These are phyloP conservation scores for Phrynosoma platyrhinos DNA, from an alignment of 2,113 vertebrate species.

Conservation along the genomic window DNA sequence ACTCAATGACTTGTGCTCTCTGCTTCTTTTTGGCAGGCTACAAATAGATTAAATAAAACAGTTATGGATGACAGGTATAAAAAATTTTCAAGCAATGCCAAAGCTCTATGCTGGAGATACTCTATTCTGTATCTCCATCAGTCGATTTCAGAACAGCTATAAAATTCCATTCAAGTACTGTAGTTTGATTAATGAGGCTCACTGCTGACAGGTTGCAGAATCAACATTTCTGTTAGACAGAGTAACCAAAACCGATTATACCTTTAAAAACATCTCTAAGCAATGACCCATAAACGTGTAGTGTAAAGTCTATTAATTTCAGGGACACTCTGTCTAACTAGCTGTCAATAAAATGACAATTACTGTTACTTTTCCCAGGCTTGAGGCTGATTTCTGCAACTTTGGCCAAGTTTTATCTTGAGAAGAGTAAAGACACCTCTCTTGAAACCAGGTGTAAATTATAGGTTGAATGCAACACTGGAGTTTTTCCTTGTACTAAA, in stretches of 20 bases:
- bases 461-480: not conserved
- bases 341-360: constrained; percentile 11
- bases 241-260: not conserved
- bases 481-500: not conserved
- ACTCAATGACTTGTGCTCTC: constrained; percentile 91
- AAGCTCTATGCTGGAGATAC: not conserved
- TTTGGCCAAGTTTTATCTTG: not conserved
- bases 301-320: constrained; percentile 3
- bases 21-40: constrained; percentile 96
- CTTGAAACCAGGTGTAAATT: not conserved
- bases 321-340: not conserved
- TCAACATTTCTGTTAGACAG: constrained; percentile 29
- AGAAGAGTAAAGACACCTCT: not conserved
- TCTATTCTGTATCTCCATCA: not conserved
- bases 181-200: constrained; percentile 30
- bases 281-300: not conserved
- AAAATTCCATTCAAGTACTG: constrained; percentile 26
- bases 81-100: not conserved
- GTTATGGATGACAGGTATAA: constrained; percentile 2
- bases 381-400: not conserved
- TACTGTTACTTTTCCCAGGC: constrained; percentile 35
- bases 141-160: constrained; percentile 1
- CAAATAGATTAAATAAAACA: constrained; percentile 40
- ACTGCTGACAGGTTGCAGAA: constrained; percentile 41
- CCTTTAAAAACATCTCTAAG: constrained; percentile 13